Conservation (phyloP, 2,113 vertebrate species). For the Cricetomys ansorgei region DNA sequence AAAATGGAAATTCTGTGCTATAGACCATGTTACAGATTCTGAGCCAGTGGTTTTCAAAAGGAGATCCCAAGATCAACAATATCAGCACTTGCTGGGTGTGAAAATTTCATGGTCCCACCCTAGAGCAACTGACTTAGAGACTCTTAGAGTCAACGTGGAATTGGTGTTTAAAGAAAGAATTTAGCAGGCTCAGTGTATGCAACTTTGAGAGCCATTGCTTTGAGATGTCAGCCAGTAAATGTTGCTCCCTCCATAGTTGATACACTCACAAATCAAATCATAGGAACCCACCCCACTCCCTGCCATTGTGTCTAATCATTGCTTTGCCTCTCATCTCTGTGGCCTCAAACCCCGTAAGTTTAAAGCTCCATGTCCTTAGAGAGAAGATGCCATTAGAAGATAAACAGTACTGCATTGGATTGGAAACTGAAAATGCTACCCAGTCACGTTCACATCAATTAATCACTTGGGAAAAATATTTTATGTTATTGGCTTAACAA, state of each 20-base stretch:
- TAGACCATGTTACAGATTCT: neutral
- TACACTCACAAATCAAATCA: neutral
- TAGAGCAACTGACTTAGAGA: neutral
- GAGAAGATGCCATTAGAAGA: neutral
- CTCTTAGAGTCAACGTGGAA: neutral
- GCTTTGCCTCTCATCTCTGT: neutral
- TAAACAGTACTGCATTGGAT: neutral
- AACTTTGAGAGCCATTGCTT: neutral
- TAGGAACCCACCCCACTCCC: neutral
- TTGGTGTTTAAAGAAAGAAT: neutral
- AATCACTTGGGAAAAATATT: neutral
- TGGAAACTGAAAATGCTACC: neutral
- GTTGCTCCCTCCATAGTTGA: neutral
- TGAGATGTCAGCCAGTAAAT: constrained; percentile 12
- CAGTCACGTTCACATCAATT: neutral
- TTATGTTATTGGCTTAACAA: neutral
- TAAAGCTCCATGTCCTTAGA: neutral
- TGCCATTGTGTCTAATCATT: neutral
- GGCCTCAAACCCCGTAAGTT: neutral
- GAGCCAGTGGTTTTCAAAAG: neutral
- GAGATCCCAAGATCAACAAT: neutral
- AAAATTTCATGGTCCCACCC: neutral
- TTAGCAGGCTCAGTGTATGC: neutral
- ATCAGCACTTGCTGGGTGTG: neutral
- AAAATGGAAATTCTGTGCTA: neutral